These are phyloP conservation scores for Heliothis peltigera DNA, from an alignment of 2,888 invertebrate genomes.

Conservation along the genomic window DNA sequence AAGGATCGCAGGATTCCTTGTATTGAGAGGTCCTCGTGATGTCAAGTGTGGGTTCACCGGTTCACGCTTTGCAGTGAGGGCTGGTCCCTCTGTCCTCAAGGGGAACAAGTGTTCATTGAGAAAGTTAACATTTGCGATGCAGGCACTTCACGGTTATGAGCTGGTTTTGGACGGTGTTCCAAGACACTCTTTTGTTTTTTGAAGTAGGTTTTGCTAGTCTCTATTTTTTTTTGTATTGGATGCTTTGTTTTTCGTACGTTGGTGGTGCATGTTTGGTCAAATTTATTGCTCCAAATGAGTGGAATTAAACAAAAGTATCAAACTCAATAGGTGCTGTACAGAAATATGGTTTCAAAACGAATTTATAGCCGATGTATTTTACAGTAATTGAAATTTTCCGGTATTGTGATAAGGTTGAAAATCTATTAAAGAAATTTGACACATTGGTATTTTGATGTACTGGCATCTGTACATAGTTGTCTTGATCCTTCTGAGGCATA, in stretches of 20 bases:
- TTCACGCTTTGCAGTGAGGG: conserved; percentile 33
- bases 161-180: conserved; percentile 35
- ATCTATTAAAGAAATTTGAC: too few species aligned
- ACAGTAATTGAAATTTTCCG: too few species aligned
- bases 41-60: conserved; percentile 52
- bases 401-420: too few species aligned
- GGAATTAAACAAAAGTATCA: neutral
- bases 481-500: neutral
- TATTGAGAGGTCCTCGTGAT: conserved; percentile 40
- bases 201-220: conserved; percentile 6
- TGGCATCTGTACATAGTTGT: too few species aligned
- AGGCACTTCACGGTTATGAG: conserved; percentile 51
- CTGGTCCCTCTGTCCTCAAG: conserved; percentile 56
- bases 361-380: conserved; percentile 3
- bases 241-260: neutral
- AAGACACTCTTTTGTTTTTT: conserved; percentile 14
- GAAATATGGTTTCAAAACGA: conserved; percentile 7
- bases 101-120: conserved; percentile 62
- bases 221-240: neutral
- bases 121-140: conserved; percentile 62
- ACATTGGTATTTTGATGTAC: too few species aligned
- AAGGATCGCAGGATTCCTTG: conserved; percentile 42
- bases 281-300: too few species aligned
- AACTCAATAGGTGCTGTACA: neutral
- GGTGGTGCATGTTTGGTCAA: neutral